Evolutionary conservation across 2,113 vertebrate species (phyloP).

Genomic region (Melanocharis versteri): DNA sequence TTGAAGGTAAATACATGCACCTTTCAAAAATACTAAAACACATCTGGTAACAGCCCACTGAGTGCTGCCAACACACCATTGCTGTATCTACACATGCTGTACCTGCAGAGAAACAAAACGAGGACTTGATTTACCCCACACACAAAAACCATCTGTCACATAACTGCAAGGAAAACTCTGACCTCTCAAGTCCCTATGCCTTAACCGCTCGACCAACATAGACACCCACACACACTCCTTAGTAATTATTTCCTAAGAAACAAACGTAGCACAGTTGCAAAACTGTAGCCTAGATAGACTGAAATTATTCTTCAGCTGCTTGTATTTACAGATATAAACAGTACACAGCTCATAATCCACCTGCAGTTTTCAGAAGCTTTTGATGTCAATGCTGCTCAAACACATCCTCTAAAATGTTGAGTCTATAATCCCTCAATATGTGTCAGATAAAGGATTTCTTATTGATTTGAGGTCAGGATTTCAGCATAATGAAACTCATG

Average conservation of each 20-base stretch:
- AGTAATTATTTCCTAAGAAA: constrained; percentile 21
- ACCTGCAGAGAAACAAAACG: not conserved
- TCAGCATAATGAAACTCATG: constrained; percentile 30
- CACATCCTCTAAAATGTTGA: constrained; percentile 12
- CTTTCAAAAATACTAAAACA: not conserved
- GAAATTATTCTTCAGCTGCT: constrained; percentile 35
- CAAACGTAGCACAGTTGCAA: not conserved
- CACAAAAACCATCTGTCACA: not conserved
- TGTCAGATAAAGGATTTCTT: constrained; percentile 45
- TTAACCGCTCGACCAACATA: not conserved
- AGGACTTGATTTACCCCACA: not conserved
- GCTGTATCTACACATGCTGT: not conserved
- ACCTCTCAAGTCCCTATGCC: not conserved
- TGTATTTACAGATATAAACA: constrained; percentile 44
- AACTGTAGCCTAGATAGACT: not conserved
- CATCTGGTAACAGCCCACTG: not conserved
- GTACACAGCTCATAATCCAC: constrained; percentile 39
- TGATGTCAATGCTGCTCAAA: constrained; percentile 46
- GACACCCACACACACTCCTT: not conserved
- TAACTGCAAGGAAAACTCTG: not conserved
- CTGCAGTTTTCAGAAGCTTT: constrained; percentile 56
- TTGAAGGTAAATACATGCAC: not conserved
- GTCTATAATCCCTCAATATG: constrained; percentile 54
- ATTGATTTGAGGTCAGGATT: constrained; percentile 57
- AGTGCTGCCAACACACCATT: not conserved